phyloP scores from a whole-genome alignment of 2,888 invertebrate species.

The Rutpela maculata region DNA sequence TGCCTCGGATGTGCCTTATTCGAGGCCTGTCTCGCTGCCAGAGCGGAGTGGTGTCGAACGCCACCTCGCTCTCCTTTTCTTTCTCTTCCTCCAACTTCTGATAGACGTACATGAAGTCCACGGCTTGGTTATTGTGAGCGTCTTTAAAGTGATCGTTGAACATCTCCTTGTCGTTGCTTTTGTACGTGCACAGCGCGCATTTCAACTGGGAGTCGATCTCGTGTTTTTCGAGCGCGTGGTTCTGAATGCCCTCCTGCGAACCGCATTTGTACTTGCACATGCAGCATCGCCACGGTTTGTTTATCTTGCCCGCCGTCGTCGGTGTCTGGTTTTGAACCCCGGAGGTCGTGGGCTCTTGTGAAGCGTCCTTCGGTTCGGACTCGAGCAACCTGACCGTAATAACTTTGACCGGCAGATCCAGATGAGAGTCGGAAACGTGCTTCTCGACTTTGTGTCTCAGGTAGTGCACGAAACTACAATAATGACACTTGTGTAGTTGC shows the following conservation, averaged over 20 bases:
- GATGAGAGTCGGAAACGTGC: constrained; percentile 80
- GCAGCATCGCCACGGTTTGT: constrained; percentile 83
- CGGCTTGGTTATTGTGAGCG: constrained; percentile 75
- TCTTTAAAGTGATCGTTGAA: constrained; percentile 79
- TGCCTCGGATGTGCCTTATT: constrained; percentile 73
- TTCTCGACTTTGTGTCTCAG: constrained; percentile 80
- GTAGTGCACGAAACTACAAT: constrained; percentile 82
- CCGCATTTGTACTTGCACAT: constrained; percentile 80
- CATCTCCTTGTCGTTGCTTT: constrained; percentile 75
- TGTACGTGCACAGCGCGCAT: constrained; percentile 82
- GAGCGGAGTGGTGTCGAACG: constrained; percentile 78
- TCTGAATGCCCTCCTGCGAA: constrained; percentile 78
- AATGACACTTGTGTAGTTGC: constrained; percentile 83
- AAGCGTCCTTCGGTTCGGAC: constrained; percentile 63
- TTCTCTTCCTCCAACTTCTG: constrained; percentile 72
- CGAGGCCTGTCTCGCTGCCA: constrained; percentile 78
- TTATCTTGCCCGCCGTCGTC: constrained; percentile 74
- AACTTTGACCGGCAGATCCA: constrained; percentile 74
- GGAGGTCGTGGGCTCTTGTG: constrained; percentile 60
- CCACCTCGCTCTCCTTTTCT: constrained; percentile 63
- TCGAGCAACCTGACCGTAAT: constrained; percentile 72
- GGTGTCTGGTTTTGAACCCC: constrained; percentile 34
- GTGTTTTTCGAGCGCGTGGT: constrained; percentile 79
- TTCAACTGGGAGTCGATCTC: constrained; percentile 82
- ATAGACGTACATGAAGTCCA: constrained; percentile 76